Evolutionary conservation across 2,113 vertebrate species (phyloP).

Genomic region (Carollia perspicillata): DNA sequence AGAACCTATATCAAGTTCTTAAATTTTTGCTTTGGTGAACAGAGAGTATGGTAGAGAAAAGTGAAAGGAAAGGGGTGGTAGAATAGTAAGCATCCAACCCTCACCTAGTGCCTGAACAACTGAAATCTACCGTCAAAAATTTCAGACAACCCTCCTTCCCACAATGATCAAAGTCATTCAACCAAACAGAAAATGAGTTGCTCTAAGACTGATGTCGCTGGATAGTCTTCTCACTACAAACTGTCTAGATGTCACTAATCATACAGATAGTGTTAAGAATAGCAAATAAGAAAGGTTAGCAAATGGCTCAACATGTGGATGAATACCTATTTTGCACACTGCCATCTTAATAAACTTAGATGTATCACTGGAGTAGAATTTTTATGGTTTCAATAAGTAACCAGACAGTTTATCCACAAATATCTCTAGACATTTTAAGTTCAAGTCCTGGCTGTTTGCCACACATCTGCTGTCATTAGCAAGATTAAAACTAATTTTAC

Average conservation of each 20-base stretch:
- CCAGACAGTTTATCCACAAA: constrained; percentile 27
- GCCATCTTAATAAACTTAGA: constrained; percentile 48
- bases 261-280: constrained; percentile 53
- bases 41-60: background rate
- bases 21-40: background rate
- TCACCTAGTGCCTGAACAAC: background rate
- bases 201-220: constrained; percentile 36
- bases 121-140: background rate
- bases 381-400: constrained; percentile 36
- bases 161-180: constrained; percentile 38
- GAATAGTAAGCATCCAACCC: background rate
- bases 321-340: constrained; percentile 1
- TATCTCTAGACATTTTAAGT: constrained; percentile 21
- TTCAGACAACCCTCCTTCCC: constrained; percentile 2
- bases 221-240: constrained; percentile 42
- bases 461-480: constrained; percentile 60
- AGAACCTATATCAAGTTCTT: background rate
- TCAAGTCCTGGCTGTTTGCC: constrained; percentile 51
- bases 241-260: constrained; percentile 28
- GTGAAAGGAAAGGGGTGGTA: background rate
- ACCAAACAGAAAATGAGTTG: constrained; percentile 42
- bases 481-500: constrained; percentile 73
- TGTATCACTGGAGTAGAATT: constrained; percentile 46
- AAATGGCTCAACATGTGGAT: constrained; percentile 17
- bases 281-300: constrained; percentile 41